Evolutionary conservation across 2,113 vertebrate species (phyloP).

Genomic region (Solenodon paradoxus): DNA sequence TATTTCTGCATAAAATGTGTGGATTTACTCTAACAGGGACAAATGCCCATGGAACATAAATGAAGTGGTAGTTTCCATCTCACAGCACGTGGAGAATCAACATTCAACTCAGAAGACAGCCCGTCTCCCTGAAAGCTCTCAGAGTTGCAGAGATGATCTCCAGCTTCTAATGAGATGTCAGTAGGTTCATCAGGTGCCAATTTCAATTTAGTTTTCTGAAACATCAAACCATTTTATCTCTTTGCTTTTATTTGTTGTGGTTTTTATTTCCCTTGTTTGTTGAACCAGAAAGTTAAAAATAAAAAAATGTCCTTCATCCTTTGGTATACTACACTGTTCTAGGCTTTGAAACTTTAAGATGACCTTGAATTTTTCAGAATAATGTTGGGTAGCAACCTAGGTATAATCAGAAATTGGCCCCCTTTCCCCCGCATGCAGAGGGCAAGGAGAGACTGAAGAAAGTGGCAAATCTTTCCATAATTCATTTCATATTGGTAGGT

Average conservation of each 20-base stretch:
- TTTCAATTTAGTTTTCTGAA: neutral
- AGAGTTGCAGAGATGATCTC: neutral
- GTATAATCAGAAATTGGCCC: no score
- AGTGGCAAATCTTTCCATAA: no score
- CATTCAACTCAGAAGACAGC: neutral
- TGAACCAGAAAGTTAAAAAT: no score
- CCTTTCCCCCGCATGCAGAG: no score
- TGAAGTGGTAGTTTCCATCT: neutral
- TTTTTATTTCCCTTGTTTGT: neutral
- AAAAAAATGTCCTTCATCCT: neutral
- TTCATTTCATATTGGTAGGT: no score
- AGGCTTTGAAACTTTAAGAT: neutral
- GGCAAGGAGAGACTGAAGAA: no score
- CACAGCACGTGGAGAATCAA: accelerated
- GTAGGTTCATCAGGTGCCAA: neutral
- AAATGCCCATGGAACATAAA: neutral
- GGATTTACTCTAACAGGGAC: neutral
- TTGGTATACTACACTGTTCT: neutral
- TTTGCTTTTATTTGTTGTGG: neutral
- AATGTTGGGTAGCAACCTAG: no score
- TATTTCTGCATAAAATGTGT: neutral
- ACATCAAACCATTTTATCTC: neutral
- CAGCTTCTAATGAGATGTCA: neutral
- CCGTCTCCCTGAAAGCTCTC: accelerated
- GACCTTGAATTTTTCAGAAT: neutral